Percentiles rank a stretch among this genome's conserved stretches.
Evolutionary conservation across 2,888 invertebrate genomes (phyloP).

Genomic region (Elgonia sp.): DNA sequence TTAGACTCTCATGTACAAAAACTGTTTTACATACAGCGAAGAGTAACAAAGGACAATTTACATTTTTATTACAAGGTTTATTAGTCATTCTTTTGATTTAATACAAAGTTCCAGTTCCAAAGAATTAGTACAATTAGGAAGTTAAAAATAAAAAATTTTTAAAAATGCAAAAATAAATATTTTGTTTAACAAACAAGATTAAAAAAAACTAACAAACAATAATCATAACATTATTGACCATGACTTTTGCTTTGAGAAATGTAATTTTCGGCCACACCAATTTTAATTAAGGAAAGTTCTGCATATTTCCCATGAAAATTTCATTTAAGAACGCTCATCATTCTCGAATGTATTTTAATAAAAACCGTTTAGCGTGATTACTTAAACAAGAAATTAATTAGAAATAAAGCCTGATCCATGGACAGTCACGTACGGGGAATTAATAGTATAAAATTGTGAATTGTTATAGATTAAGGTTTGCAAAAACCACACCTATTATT

Average conservation of each 20-base stretch:
- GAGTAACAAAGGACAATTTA: slow-evolving; percentile 6
- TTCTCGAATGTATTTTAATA: slow-evolving; percentile 12
- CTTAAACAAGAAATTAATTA: slow-evolving; percentile 14
- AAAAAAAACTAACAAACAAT: too few species aligned
- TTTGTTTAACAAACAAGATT: neutral
- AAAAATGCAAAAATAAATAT: neutral
- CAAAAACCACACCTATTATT: slow-evolving; percentile 64
- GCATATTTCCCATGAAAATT: slow-evolving; percentile 36
- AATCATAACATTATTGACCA: too few species aligned
- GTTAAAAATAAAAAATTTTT: neutral
- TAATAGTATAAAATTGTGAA: slow-evolving; percentile 24
- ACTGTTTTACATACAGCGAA: slow-evolving; percentile 2
- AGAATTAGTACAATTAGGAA: neutral
- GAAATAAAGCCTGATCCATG: neutral
- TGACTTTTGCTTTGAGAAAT: neutral
- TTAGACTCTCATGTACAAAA: neutral
- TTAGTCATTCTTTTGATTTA: neutral
- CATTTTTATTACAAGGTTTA: slow-evolving; percentile 24
- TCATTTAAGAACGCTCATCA: slow-evolving; percentile 24
- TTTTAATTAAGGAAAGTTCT: slow-evolving; percentile 42
- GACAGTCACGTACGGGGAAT: neutral
- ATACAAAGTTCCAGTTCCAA: too few species aligned
- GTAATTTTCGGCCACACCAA: slow-evolving; percentile 15
- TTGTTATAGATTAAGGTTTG: slow-evolving; percentile 53
- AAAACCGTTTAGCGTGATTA: slow-evolving; percentile 32